Conservation (phyloP, 2,888 invertebrate genomes). For the Diplolepis rosae region DNA sequence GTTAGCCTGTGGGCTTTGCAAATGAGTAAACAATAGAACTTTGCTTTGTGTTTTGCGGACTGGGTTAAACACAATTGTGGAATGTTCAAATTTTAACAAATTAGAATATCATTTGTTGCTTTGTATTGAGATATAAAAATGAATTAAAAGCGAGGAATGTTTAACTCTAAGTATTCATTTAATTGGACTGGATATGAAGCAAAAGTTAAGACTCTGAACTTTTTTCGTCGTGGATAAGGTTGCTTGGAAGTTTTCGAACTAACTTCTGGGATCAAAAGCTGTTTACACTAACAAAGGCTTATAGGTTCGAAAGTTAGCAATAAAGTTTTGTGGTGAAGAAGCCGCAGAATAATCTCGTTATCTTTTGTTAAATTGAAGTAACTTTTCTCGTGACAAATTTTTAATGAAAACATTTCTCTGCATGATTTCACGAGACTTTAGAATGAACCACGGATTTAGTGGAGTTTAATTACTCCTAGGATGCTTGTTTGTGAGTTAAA, state of each 20-base stretch:
- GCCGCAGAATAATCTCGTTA: constrained; percentile 13
- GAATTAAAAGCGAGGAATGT: neutral
- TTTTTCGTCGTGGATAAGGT: neutral
- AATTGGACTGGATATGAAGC: neutral
- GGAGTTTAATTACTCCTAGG: neutral
- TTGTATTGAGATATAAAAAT: neutral
- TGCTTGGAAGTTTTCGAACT: neutral
- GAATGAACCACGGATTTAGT: neutral
- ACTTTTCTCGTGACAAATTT: constrained; percentile 12
- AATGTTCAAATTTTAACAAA: too few species aligned
- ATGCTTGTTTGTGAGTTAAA: too few species aligned
- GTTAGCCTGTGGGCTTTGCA: too few species aligned
- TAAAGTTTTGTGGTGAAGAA: neutral
- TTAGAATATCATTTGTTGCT: neutral
- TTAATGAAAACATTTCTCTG: neutral
- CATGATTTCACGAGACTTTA: neutral
- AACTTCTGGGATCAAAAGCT: neutral
- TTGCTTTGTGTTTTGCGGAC: too few species aligned
- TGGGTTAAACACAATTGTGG: too few species aligned
- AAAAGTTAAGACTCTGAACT: neutral
- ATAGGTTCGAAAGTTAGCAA: neutral
- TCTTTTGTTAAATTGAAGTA: neutral
- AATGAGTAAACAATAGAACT: too few species aligned
- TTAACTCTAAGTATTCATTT: neutral
- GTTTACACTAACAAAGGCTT: neutral